Evolutionary conservation across 1,140 invertebrate species (phyloP), one percentile per base, ranked within the genome.

Genomic region (Macrostomum lignano): DNA sequence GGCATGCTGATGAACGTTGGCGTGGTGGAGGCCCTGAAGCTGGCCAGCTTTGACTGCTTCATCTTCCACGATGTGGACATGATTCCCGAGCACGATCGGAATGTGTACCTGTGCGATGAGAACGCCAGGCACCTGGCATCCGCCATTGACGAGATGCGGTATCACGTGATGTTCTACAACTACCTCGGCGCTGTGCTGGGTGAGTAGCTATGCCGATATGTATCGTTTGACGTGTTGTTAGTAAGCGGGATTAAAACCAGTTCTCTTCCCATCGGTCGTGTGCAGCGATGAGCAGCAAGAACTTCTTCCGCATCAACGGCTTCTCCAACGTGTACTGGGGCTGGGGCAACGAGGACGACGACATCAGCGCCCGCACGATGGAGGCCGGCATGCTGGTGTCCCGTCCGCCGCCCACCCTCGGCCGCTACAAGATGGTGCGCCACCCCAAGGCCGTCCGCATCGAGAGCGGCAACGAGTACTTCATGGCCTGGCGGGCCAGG

Each of bases 281-380:
- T n/a, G n/a, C n/a, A n/a, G n/a, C n/a, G n/a, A n/a, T 55, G 21
- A 54, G 47, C 33, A 39, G 39, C 26, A 52, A 64, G 9, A 66
- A 69, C 41, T 84, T 72, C 51, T 60, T 67, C 36, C 51, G 56
- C 40, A 68, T 78, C 2, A 91, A 93, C 60, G 82, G 84, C 2
- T 86, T 84, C 64, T 77, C 75, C 9, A 86, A 84, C 58, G 52
- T 67, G 17, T 84, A 73, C 56, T 77, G 68, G 62, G 77, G 74
- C 0, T 78, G 72, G 73, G 74, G 61, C 1, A 50, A 50, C 38
- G 51, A 55, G 36, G 52, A 55, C 42, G 52, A 55, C 42, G 52
- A 55, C 25, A 41, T 53, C n/a, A 52, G 49, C 9, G 50, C 49
- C 31, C n/a, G 26, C 20, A 38, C 17, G 10, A n/a, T 25, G 4